Base-by-base conservation (phyloP, 2,113 vertebrate species). In the Todiramphus chloris region DNA sequence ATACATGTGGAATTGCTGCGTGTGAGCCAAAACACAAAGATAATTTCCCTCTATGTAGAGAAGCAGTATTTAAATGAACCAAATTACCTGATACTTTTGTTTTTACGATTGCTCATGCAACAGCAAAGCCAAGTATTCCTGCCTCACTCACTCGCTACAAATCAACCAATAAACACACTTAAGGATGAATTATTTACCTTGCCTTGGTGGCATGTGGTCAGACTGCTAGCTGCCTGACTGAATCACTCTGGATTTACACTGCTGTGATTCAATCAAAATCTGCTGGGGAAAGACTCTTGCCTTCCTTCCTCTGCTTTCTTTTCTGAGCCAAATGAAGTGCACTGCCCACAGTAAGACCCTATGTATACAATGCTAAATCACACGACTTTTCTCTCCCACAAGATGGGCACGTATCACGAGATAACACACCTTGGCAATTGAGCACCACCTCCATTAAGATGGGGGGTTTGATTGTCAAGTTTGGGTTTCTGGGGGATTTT, bases 141-240 rank as follows among this genome's bases (percentile, higher is more conserved):
- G 90, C 89, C 87, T 95, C 83, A 9, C n/a, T 89, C 74, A 23
- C 70, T 94, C 92, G 55, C 73, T 92, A 15, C 85, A 87, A 91
- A 85, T 78, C 91, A 92, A 87, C 83, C 96, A 85, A 96, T 82
- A 93, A 92, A 78, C 70, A 84, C 67, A 75, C 81, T 93, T 79
- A 81, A 84, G 77, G 74, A 82, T 92, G 90, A 94, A 95, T 94
- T 94, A 96, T 96, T 97, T 94, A 90, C 89, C 93, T 96, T 59
- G 83, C 18, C 16, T 48, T 5, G 6, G 91, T 73, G 91, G 93
- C 87, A 95, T 31, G 83, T 69, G 90, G 91, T 87, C 86, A 82
- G 83, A 56, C 80, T 68, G 76, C 83, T 50, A 56, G 21, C 48
- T 95, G 81, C 84, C 69, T 89, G 83, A 81, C 89, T 85, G 90